phyloP scores from a whole-genome alignment of 2,797 vertebrate genomes.

The Bradypodion pumilum region DNA sequence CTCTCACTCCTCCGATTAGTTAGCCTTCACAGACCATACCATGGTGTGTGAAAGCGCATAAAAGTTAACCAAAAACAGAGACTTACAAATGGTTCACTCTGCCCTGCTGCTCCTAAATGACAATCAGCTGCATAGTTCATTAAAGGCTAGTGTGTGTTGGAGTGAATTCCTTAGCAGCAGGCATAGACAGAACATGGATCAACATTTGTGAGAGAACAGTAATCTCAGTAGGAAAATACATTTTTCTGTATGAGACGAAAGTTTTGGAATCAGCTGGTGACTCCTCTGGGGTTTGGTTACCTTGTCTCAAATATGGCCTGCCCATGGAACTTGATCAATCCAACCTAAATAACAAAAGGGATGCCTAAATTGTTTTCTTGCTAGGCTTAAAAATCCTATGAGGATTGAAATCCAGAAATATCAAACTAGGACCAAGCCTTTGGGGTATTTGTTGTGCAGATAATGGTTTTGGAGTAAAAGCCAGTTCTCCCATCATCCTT shows the following conservation, averaged over 20 bases:
- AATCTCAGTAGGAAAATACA: not conserved
- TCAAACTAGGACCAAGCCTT: too few relatives aligned
- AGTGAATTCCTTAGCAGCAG: not conserved
- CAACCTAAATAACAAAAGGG: not conserved
- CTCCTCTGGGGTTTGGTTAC: not conserved
- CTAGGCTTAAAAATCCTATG: not conserved
- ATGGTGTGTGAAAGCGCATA: not conserved
- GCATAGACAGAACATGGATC: not conserved
- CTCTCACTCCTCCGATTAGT: not conserved
- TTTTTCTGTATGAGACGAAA: not conserved
- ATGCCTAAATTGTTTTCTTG: not conserved
- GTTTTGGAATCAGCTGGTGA: not conserved
- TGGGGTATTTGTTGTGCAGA: too few relatives aligned
- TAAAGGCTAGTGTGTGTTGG: not conserved
- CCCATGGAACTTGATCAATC: not conserved
- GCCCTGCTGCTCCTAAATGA: not conserved
- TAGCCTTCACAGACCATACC: not conserved
- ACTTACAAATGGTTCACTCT: not conserved
- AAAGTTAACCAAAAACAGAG: not conserved
- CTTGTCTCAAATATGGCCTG: not conserved
- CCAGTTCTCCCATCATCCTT: not conserved
- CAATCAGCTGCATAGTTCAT: not conserved
- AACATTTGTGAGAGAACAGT: not conserved
- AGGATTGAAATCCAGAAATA: not conserved
- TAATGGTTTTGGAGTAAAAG: not conserved